A percentile compares a stretch with the other conserved stretches of the same genome.
These are phyloP conservation scores for Falcunculus frontatus DNA, from an alignment of 2,113 vertebrate genomes.

Conservation along the genomic window DNA sequence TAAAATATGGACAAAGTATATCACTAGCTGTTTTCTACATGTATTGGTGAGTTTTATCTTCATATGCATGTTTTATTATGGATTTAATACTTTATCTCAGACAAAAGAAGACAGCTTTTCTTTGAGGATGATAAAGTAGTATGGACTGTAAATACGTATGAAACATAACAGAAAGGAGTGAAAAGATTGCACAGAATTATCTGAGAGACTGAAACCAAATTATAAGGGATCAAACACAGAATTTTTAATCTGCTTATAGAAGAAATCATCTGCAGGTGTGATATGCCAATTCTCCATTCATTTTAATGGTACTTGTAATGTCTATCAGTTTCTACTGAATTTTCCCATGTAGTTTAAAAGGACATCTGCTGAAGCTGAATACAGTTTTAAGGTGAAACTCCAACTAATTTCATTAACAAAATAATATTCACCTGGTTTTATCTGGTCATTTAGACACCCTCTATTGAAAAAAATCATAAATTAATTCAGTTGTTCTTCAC, in stretches of 20 bases:
- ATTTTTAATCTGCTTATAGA: background rate
- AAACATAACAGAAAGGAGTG: background rate
- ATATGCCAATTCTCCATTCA: background rate
- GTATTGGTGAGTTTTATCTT: background rate
- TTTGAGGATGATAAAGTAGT: background rate
- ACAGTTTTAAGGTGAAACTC: background rate
- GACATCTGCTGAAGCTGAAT: background rate
- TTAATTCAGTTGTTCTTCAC: background rate
- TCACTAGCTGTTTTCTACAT: background rate
- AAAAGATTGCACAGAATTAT: background rate
- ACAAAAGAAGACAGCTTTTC: background rate
- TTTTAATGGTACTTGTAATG: background rate
- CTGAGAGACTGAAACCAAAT: background rate
- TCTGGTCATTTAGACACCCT: background rate
- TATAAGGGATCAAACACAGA: background rate
- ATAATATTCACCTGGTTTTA: background rate
- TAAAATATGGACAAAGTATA: background rate
- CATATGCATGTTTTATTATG: background rate
- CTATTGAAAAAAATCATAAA: background rate
- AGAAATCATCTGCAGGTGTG: background rate
- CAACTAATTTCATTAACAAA: background rate
- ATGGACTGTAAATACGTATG: background rate
- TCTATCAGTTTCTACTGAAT: background rate
- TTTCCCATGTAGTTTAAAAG: background rate
- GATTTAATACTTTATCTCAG: background rate